Percentiles rank a stretch among this genome's conserved stretches.
Conservation (phyloP, 53 echinoderm and acorn worm genomes). For the Astropecten irregularis region DNA sequence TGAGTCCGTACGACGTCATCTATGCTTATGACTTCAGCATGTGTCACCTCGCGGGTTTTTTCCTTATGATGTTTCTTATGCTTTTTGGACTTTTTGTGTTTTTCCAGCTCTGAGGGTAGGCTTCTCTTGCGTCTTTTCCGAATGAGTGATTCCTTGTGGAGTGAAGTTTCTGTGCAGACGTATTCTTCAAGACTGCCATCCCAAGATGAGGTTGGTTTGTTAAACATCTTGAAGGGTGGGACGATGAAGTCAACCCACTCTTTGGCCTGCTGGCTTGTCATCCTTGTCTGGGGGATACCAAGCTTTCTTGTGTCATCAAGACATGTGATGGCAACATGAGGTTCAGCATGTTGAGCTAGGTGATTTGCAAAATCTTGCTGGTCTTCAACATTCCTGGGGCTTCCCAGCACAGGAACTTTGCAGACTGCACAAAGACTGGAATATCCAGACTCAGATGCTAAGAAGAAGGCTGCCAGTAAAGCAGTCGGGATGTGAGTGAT, state of each 20-base stretch:
- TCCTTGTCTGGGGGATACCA: conserved; percentile 42
- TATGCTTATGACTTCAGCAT: background rate
- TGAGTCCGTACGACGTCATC: background rate
- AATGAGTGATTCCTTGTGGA: conserved; percentile 66
- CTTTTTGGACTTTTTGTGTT: conserved; percentile 65
- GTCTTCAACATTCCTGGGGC: conserved; percentile 19
- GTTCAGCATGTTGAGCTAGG: conserved; percentile 57
- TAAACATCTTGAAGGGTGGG: conserved; percentile 80
- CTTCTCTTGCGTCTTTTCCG: conserved; percentile 26
- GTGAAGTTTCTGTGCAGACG: conserved; percentile 48
- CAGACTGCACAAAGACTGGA: conserved; percentile 31
- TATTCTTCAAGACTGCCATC: conserved; percentile 62
- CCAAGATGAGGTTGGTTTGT: conserved; percentile 73
- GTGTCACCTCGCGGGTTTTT: conserved; percentile 19
- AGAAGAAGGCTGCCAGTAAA: conserved; percentile 44
- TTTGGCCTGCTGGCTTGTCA: conserved; percentile 59
- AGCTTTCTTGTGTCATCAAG: conserved; percentile 35
- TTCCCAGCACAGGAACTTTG: conserved; percentile 38
- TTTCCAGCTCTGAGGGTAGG: background rate
- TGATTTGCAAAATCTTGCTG: conserved; percentile 24
- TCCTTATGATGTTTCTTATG: conserved; percentile 51
- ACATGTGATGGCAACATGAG: conserved; percentile 49
- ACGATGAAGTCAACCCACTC: conserved; percentile 92
- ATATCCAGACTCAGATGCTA: conserved; percentile 27
- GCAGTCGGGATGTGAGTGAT: conserved; percentile 58